phyloP scores from a whole-genome alignment of 1,140 invertebrate genomes.

The Halesus radiatus region DNA sequence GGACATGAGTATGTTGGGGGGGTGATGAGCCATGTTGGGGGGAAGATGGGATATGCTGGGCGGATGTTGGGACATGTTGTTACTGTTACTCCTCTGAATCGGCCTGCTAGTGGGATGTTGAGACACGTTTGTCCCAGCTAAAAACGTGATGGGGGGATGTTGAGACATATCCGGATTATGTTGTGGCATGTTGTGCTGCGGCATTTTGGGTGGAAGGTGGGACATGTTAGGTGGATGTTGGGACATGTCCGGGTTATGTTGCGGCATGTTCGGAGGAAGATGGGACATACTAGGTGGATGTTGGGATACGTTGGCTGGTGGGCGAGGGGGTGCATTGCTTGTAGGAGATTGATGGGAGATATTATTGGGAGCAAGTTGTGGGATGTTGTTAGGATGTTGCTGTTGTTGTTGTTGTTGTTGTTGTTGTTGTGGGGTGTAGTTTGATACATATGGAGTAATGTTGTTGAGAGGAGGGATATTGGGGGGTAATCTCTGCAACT shows the following conservation, averaged over 20 bases:
- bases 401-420: background rate
- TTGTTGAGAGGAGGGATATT: conserved; percentile 6
- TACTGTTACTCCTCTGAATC: background rate
- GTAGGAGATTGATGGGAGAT: background rate
- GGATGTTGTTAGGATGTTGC: conserved; percentile 4
- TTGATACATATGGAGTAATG: background rate
- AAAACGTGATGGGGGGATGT: background rate
- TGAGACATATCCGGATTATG: conserved; percentile 27
- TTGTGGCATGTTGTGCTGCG: conserved; percentile 2
- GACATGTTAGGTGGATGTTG: background rate
- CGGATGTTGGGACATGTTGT: background rate
- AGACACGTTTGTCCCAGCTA: background rate
- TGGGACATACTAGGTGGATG: conserved; percentile 6
- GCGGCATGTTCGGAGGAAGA: background rate
- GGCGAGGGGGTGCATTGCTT: background rate
- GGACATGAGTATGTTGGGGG: conserved; percentile 51
- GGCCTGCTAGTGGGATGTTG: conserved; percentile 12
- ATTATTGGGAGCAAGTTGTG: conserved; percentile 4
- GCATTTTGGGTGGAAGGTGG: background rate
- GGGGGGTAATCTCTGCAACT: background rate
- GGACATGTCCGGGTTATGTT: background rate
- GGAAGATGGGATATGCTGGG: background rate
- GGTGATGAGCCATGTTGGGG: conserved; percentile 19
- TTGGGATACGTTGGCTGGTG: background rate
- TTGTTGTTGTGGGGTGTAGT: background rate